Evolutionary conservation across 92 coral and sea anemone species (phyloP).

Genomic region (Epizoanthus ramosus): DNA sequence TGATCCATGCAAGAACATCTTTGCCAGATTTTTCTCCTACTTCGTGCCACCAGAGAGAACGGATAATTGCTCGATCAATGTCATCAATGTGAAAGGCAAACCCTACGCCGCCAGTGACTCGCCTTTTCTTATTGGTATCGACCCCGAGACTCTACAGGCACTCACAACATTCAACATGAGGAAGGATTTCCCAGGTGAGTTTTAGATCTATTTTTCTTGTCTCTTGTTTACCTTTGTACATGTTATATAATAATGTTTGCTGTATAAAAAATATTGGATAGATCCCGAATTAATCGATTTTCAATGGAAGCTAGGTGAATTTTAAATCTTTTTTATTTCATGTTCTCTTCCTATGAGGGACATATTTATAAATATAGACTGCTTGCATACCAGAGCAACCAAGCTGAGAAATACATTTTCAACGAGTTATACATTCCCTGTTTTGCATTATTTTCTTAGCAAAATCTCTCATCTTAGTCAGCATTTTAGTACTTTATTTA

Average conservation of each 20-base stretch:
- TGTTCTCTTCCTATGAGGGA: no score
- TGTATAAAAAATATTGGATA: neutral
- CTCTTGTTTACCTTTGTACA: slow-evolving; percentile 6
- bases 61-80: slow-evolving; percentile 85
- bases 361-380: no score
- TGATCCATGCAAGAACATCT: slow-evolving; percentile 96
- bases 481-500: no score
- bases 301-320: no score
- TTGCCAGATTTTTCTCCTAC: slow-evolving; percentile 93
- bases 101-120: slow-evolving; percentile 93
- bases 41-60: slow-evolving; percentile 92
- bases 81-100: slow-evolving; percentile 78
- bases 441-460: no score
- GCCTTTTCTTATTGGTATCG: slow-evolving; percentile 82
- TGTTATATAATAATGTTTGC: neutral
- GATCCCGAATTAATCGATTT: neutral
- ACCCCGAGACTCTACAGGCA: slow-evolving; percentile 74
- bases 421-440: no score
- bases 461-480: no score
- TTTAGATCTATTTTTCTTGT: neutral
- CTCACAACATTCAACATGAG: slow-evolving; percentile 76
- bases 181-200: slow-evolving; percentile 82
- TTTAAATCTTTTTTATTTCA: no score
- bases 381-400: no score
- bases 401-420: no score